Evolutionary conservation across 1,140 invertebrate species (phyloP).

Genomic region (Lanistes nyassanus): DNA sequence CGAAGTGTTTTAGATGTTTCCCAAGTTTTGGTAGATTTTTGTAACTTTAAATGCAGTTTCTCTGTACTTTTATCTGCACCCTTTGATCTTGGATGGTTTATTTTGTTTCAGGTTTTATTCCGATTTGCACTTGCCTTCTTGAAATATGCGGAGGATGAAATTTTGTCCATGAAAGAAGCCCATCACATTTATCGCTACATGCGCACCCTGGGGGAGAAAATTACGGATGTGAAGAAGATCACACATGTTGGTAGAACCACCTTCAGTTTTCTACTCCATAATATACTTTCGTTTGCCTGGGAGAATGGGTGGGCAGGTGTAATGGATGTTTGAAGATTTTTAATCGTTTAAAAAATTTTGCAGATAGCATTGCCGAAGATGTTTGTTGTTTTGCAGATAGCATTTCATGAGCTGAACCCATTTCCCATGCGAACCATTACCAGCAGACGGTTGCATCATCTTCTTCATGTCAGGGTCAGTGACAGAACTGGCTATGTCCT

Average conservation of each 20-base stretch:
- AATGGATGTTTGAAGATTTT: too few relatives aligned
- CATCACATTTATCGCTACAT: slow-evolving; percentile 67
- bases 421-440: slow-evolving; percentile 67
- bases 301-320: too few relatives aligned
- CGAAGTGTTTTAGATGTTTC: too few relatives aligned
- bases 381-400: slow-evolving; percentile 59
- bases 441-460: slow-evolving; percentile 63
- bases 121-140: slow-evolving; percentile 72
- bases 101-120: slow-evolving; percentile 68
- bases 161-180: slow-evolving; percentile 64
- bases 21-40: too few relatives aligned
- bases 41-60: too few relatives aligned
- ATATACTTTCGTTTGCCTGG: background rate
- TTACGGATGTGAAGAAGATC: slow-evolving; percentile 64
- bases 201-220: slow-evolving; percentile 64
- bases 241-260: slow-evolving; percentile 47
- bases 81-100: background rate
- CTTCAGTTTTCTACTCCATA: too few relatives aligned
- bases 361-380: background rate
- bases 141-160: slow-evolving; percentile 69
- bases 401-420: slow-evolving; percentile 70
- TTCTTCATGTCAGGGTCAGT: slow-evolving; percentile 65
- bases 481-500: too few relatives aligned
- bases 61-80: background rate
- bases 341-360: too few relatives aligned